Evolutionary conservation across 2,888 invertebrate genomes (phyloP).

Genomic region (Anthrax anthrax): DNA sequence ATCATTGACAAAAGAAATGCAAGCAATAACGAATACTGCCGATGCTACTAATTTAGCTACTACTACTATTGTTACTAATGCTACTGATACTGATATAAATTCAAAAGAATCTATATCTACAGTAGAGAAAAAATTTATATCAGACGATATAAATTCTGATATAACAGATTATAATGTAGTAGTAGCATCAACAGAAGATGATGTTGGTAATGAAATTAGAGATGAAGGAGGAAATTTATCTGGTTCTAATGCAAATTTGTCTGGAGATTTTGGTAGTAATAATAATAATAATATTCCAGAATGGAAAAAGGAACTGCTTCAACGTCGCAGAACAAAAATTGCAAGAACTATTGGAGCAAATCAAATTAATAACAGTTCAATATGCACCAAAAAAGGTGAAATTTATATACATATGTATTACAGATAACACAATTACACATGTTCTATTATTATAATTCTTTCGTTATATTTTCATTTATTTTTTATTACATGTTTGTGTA

Average conservation of each 20-base stretch:
- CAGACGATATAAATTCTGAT: not conserved
- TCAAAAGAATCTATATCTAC: not conserved
- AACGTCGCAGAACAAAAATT: conserved; percentile 41
- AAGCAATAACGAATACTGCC: not conserved
- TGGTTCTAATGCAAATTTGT: not conserved
- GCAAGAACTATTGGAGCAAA: conserved; percentile 23
- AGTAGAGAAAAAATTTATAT: not conserved
- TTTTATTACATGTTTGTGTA: too few relatives aligned
- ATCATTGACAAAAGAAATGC: not conserved
- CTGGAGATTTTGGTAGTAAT: not conserved
- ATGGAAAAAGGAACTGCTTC: conserved; percentile 73
- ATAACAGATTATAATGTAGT: not conserved
- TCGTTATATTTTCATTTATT: not conserved
- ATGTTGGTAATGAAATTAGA: not conserved
- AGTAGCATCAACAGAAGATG: not conserved
- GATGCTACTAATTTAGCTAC: not conserved
- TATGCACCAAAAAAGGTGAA: conserved; percentile 3
- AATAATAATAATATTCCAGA: conserved; percentile 42
- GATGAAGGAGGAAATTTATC: not conserved
- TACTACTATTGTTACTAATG: not conserved
- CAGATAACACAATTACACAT: too few relatives aligned
- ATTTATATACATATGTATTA: not conserved
- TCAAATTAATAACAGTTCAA: conserved; percentile 1
- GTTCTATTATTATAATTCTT: not conserved
- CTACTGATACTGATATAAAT: not conserved